These are phyloP conservation scores for Rafetus swinhoei DNA, from an alignment of 2,113 vertebrate species.

Conservation along the genomic window DNA sequence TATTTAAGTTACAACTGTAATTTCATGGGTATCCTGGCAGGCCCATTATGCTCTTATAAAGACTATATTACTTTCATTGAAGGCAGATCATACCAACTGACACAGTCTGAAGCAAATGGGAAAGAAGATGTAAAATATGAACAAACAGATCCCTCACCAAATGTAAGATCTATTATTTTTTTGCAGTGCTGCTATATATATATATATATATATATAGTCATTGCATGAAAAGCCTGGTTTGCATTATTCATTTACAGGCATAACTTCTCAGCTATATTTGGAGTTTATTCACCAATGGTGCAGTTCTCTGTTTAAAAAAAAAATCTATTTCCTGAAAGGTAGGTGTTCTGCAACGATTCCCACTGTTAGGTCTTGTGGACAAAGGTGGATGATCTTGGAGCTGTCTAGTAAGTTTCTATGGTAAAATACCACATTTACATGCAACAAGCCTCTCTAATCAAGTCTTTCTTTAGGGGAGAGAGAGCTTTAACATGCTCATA, in stretches of 20 bases:
- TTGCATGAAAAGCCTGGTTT: conserved; percentile 42
- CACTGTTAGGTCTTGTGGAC: conserved; percentile 22
- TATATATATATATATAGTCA: background rate
- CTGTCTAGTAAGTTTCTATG: conserved; percentile 33
- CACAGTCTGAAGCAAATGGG: conserved; percentile 85
- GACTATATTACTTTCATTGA: conserved; percentile 98
- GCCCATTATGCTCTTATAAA: conserved; percentile 96
- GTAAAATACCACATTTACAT: conserved; percentile 18
- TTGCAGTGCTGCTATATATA: background rate
- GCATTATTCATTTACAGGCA: conserved; percentile 39
- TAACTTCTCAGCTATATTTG: conserved; percentile 32
- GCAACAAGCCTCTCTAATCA: background rate
- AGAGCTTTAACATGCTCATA: background rate
- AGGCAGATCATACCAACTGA: conserved; percentile 85
- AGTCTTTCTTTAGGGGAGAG: background rate
- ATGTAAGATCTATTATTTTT: conserved; percentile 80
- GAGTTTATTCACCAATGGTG: conserved; percentile 5
- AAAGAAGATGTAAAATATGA: conserved; percentile 87
- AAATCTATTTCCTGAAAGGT: conserved; percentile 16
- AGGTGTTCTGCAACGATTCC: conserved; percentile 38
- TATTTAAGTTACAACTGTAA: conserved; percentile 99
- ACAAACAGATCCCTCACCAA: conserved; percentile 90
- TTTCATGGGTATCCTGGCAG: conserved; percentile 98
- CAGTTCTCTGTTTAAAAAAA: conserved; percentile 3
- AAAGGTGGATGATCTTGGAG: conserved; percentile 18